Evolutionary conservation across 2,113 vertebrate genomes (phyloP).

Genomic region (Corapipo altera): DNA sequence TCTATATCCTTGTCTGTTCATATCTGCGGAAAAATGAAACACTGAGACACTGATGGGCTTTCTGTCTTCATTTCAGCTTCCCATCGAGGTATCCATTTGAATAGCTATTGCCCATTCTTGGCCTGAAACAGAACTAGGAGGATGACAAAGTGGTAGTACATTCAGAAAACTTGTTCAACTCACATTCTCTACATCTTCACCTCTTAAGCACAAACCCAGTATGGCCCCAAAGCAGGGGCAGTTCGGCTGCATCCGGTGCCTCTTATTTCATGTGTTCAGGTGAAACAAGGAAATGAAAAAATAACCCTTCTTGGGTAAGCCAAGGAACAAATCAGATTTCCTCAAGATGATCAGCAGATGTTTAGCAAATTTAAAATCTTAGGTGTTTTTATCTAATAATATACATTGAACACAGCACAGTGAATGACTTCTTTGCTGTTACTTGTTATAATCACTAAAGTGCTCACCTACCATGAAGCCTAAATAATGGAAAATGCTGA

Average conservation of each 20-base stretch:
- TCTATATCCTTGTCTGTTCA: background rate
- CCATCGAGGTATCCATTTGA: background rate
- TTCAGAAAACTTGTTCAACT: background rate
- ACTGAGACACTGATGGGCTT: background rate
- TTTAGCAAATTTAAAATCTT: background rate
- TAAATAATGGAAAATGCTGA: background rate
- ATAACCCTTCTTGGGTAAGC: background rate
- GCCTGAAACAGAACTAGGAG: background rate
- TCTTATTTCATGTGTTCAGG: background rate
- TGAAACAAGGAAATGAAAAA: background rate
- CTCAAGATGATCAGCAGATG: background rate
- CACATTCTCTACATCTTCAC: background rate
- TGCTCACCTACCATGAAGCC: background rate
- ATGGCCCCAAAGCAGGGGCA: background rate
- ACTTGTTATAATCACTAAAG: background rate
- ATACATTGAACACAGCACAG: background rate
- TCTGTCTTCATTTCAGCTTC: background rate
- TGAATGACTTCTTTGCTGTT: background rate
- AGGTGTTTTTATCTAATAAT: background rate
- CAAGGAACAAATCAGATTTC: background rate
- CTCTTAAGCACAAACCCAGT: background rate
- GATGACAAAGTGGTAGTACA: background rate
- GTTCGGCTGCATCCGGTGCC: rapidly evolving
- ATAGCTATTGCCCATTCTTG: background rate
- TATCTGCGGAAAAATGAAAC: background rate